Evolutionary conservation across 2,888 invertebrate genomes (phyloP).

Genomic region (Tenthredo livida): DNA sequence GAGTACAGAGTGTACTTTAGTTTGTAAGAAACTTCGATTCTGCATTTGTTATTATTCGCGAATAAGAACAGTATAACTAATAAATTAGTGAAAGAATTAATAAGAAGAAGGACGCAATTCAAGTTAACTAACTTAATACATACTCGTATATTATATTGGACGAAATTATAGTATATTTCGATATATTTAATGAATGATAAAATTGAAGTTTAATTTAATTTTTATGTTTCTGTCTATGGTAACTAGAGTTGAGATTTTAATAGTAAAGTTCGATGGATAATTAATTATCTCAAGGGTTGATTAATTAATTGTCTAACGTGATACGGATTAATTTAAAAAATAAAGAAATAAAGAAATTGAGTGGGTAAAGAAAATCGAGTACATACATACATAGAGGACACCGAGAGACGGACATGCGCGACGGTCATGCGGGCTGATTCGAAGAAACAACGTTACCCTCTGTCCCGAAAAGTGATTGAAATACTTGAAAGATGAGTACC

Average conservation of each 20-base stretch:
- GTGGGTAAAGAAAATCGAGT: background rate
- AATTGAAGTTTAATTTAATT: background rate
- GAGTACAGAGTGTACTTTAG: constrained; percentile 17
- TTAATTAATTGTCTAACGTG: background rate
- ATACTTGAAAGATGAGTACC: constrained; percentile 73
- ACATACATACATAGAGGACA: background rate
- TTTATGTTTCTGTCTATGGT: background rate
- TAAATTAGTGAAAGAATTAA: background rate
- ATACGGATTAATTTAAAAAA: background rate
- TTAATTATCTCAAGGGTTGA: background rate
- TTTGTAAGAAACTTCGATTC: constrained; percentile 17
- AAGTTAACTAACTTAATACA: background rate
- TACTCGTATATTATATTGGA: background rate
- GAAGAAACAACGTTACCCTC: constrained; percentile 54
- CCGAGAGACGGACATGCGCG: constrained; percentile 57
- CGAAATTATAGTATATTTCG: background rate
- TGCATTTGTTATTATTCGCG: background rate
- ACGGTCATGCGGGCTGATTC: constrained; percentile 64
- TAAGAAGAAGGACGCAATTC: background rate
- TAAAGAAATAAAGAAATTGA: background rate
- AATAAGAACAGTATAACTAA: background rate
- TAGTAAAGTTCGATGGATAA: background rate
- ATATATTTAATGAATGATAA: background rate
- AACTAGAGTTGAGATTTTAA: background rate
- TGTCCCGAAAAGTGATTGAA: constrained; percentile 54